Conservation (phyloP, 2,888 invertebrate genomes). For the Lepidocyrtoides sp. region DNA sequence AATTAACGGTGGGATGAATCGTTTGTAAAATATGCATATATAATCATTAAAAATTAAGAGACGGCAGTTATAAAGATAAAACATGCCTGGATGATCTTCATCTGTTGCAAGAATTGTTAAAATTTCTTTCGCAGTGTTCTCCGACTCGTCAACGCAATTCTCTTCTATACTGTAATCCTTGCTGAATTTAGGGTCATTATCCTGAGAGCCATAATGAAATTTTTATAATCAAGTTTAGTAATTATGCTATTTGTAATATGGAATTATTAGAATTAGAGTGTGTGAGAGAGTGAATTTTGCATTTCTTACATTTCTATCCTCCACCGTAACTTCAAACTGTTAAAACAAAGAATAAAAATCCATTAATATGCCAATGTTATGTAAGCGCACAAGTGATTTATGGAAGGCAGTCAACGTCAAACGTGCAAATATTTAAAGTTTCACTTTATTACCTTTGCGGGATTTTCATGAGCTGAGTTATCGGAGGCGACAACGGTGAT, state of each 20-base stretch:
- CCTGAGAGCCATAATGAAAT: constrained; percentile 29
- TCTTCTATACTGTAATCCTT: constrained; percentile 25
- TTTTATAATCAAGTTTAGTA: too few relatives aligned
- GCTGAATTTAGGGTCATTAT: constrained; percentile 33
- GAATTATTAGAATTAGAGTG: too few relatives aligned
- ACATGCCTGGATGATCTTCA: constrained; percentile 68
- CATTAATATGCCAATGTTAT: neutral
- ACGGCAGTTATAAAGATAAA: neutral
- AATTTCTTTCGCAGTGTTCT: too few relatives aligned
- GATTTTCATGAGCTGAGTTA: neutral
- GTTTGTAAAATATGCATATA: too few relatives aligned
- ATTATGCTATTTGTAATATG: too few relatives aligned
- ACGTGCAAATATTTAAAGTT: too few relatives aligned
- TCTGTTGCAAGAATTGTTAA: constrained; percentile 68
- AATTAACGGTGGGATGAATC: too few relatives aligned
- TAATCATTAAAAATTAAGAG: neutral
- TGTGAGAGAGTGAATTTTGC: too few relatives aligned
- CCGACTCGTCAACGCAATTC: too few relatives aligned
- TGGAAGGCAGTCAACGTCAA: too few relatives aligned
- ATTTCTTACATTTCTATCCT: constrained; percentile 65
- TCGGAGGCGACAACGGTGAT: constrained; percentile 63
- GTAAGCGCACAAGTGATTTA: neutral
- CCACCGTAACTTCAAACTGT: constrained; percentile 47
- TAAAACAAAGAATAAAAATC: neutral
- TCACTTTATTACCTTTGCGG: neutral